Conservation (phyloP, 2,113 vertebrate genomes). For the Oostethus manadensis region DNA sequence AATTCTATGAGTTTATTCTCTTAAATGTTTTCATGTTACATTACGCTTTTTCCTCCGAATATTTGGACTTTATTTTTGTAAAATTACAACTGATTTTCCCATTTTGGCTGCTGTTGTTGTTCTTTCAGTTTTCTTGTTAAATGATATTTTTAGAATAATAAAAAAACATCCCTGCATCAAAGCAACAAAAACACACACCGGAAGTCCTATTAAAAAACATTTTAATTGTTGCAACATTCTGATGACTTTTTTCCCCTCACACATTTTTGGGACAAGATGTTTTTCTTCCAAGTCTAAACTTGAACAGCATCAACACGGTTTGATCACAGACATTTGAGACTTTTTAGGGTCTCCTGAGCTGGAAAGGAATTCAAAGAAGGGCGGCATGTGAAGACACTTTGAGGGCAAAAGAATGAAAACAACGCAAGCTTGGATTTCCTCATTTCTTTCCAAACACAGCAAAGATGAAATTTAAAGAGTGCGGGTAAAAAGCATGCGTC, state of each 20-base stretch:
- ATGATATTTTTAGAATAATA: constrained; percentile 1
- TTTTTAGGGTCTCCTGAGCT: constrained; percentile 32
- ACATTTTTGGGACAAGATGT: constrained; percentile 3
- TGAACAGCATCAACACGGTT: constrained; percentile 30
- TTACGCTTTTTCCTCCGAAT: too few species aligned
- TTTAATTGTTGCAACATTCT: constrained; percentile 69
- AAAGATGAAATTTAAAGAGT: constrained; percentile 54
- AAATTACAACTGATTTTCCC: too few species aligned
- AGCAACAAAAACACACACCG: background rate
- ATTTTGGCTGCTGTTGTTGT: too few species aligned
- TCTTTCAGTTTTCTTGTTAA: too few species aligned
- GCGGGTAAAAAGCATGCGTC: constrained; percentile 64
- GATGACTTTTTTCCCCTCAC: constrained; percentile 46
- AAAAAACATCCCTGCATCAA: constrained; percentile 15
- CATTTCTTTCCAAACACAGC: constrained; percentile 22
- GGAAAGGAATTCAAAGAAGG: constrained; percentile 16
- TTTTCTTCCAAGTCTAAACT: constrained; percentile 14
- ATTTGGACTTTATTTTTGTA: too few species aligned
- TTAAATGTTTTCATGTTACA: too few species aligned
- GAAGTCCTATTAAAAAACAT: constrained; percentile 46
- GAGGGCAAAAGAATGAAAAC: background rate
- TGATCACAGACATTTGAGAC: constrained; percentile 53
- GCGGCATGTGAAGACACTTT: background rate
- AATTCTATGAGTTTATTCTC: too few species aligned
- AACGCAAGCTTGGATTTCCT: background rate